Evolutionary conservation across 1,140 invertebrate genomes (phyloP).

Genomic region (Neodiprion virginianus): DNA sequence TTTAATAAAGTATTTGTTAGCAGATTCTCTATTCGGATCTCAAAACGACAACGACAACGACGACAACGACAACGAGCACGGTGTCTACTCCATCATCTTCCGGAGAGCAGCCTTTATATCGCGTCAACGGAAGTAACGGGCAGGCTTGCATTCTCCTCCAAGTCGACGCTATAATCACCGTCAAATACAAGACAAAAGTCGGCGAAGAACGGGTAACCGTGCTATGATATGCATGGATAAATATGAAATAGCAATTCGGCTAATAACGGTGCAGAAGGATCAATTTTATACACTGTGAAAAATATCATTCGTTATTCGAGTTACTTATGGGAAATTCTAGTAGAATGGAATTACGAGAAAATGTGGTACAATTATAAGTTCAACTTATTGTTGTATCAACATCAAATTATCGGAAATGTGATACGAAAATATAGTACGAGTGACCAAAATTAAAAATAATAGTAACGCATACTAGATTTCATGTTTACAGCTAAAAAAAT

Average conservation of each 20-base stretch:
- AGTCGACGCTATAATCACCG: slow-evolving; percentile 70
- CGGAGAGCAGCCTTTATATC: slow-evolving; percentile 63
- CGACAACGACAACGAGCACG: slow-evolving; percentile 30
- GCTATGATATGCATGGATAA: not conserved
- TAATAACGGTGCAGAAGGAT: not conserved
- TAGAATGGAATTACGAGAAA: no score
- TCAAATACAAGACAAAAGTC: slow-evolving; percentile 71
- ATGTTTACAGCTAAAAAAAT: no score
- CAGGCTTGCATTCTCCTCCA: slow-evolving; percentile 73
- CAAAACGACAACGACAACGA: slow-evolving; percentile 15
- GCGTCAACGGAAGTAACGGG: slow-evolving; percentile 67
- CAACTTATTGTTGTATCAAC: no score
- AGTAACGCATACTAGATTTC: no score
- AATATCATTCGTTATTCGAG: no score
- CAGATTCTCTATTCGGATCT: not conserved
- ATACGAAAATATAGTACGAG: no score
- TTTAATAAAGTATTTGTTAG: not conserved
- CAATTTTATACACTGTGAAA: not conserved
- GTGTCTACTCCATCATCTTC: slow-evolving; percentile 35
- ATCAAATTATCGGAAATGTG: no score
- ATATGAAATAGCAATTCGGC: slow-evolving; percentile 19
- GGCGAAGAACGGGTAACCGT: slow-evolving; percentile 66
- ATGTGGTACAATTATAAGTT: not conserved
- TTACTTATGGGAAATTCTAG: no score
- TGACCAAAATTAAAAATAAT: no score